Base-by-base conservation (phyloP, 1,140 invertebrate species). In the Solenopsis invicta region DNA sequence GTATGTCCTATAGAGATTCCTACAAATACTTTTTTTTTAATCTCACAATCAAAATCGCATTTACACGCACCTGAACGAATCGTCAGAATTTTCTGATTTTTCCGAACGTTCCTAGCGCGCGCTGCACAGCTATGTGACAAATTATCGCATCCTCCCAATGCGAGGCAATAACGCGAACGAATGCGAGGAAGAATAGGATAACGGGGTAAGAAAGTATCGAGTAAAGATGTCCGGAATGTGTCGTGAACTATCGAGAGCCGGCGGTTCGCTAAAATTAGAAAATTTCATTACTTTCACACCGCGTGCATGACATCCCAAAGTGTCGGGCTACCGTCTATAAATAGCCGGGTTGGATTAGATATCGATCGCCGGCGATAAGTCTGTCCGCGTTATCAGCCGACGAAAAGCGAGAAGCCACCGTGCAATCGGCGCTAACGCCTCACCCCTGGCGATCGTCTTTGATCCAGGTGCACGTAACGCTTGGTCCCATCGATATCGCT, bases 1-100 rank as follows among this genome's bases (percentile, higher is more conserved):
- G 96, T 96, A 94, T 52, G 93, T 87, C 48, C 24, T 80, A 41
- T 34, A 24, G 16, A 76, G 62, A 84, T 48, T 41, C n/a, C n/a
- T n/a, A n/a, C n/a, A n/a, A 41, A 8, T 41, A 6, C 10, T 50
- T 61, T 62, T 45, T 45, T 29, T 71, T 75, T 24, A 64, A 87
- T 2, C 29, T 29, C 29, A 29, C 2, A 29, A 29, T 29, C 52
- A 62, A 61, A 67, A 80, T 75, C 59, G 69, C 56, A 45, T 87
- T 89, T 54, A 69, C 52, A 71, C 41, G 45, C 21, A 29, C 59
- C 61, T 62, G 54, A 4, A 13, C 54, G 66, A 50, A 59, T 82
- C 72, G 64, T 41, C 54, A 21, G 81, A 84, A 61, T 89, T 78
- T 84, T 18, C 59, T 59, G 88, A 89, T 90, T 86, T 71, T 67